Percentiles rank a stretch among this genome's conserved stretches.
phyloP scores from a whole-genome alignment of 1,140 invertebrate species.

The Pseudobourletiella spinata region DNA sequence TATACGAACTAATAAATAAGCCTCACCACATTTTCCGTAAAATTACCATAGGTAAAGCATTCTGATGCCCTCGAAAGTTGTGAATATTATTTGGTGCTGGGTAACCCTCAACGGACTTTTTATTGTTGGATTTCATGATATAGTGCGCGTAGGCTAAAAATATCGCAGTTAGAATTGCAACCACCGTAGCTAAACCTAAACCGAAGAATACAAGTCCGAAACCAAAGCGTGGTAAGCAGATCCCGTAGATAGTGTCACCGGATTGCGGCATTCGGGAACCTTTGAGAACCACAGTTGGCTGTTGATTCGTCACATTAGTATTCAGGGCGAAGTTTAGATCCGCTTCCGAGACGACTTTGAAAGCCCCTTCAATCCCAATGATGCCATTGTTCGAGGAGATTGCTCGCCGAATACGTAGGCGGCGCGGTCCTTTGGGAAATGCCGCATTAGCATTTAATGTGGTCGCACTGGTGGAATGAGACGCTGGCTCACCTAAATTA shows the following conservation, averaged over 20 bases:
- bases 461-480: slow-evolving; percentile 46
- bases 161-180: slow-evolving; percentile 43
- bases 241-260: slow-evolving; percentile 75
- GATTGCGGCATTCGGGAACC: slow-evolving; percentile 61
- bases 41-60: slow-evolving; percentile 18
- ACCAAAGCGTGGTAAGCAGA: slow-evolving; percentile 77
- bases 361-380: slow-evolving; percentile 73
- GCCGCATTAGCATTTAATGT: no score
- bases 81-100: neutral
- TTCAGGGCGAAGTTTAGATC: slow-evolving; percentile 84
- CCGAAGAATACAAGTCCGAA: slow-evolving; percentile 80
- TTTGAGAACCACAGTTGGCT: slow-evolving; percentile 50
- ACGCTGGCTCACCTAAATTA: slow-evolving; percentile 39
- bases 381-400: slow-evolving; percentile 56
- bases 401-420: slow-evolving; percentile 55
- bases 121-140: neutral
- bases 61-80: neutral
- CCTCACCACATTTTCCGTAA: slow-evolving; percentile 19
- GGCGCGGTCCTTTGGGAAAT: slow-evolving; percentile 73
- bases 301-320: slow-evolving; percentile 57
- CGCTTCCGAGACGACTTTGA: slow-evolving; percentile 84
- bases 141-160: slow-evolving; percentile 30
- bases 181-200: slow-evolving; percentile 70
- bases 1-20: neutral
- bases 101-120: neutral